Percentiles rank a stretch among this genome's conserved stretches.
Conservation (phyloP, 2,888 invertebrate species). For the Cabera pusaria region DNA sequence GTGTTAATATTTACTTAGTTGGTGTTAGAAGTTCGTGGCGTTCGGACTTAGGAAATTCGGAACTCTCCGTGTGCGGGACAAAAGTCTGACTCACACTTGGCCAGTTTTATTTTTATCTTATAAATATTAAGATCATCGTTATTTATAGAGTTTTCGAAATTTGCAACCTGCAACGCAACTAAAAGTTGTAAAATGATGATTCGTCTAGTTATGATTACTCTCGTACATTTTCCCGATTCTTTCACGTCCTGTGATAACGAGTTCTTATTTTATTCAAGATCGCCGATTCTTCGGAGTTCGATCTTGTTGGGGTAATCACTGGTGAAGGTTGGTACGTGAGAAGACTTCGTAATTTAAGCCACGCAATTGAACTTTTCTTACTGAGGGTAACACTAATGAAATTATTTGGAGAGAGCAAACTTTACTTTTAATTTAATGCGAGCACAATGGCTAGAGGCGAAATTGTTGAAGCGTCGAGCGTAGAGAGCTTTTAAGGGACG, state of each 20-base stretch:
- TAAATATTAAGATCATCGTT: too few species aligned
- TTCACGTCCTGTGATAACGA: constrained; percentile 16
- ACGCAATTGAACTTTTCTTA: constrained; percentile 27
- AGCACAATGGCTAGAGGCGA: constrained; percentile 26
- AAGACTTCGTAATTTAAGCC: constrained; percentile 31
- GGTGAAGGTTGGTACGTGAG: constrained; percentile 41
- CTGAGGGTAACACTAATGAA: constrained; percentile 14
- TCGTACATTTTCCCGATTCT: background rate
- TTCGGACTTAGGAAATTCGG: too few species aligned
- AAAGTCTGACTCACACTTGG: too few species aligned
- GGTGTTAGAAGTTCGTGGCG: too few species aligned
- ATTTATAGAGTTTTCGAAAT: too few species aligned
- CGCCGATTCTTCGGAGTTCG: constrained; percentile 35
- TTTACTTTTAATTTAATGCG: constrained; percentile 16
- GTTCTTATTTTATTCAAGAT: constrained; percentile 47
- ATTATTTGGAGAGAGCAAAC: constrained; percentile 14
- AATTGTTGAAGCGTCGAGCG: constrained; percentile 34
- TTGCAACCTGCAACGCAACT: too few species aligned
- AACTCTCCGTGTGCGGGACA: too few species aligned
- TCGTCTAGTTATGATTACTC: too few species aligned
- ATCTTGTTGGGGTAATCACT: constrained; percentile 46
- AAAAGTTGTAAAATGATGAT: too few species aligned
- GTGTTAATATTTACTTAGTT: too few species aligned
- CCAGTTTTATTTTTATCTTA: too few species aligned
- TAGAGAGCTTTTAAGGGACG: constrained; percentile 34